Evolutionary conservation across 2,113 vertebrate genomes (phyloP).

Genomic region (Urocynchramus pylzowi): DNA sequence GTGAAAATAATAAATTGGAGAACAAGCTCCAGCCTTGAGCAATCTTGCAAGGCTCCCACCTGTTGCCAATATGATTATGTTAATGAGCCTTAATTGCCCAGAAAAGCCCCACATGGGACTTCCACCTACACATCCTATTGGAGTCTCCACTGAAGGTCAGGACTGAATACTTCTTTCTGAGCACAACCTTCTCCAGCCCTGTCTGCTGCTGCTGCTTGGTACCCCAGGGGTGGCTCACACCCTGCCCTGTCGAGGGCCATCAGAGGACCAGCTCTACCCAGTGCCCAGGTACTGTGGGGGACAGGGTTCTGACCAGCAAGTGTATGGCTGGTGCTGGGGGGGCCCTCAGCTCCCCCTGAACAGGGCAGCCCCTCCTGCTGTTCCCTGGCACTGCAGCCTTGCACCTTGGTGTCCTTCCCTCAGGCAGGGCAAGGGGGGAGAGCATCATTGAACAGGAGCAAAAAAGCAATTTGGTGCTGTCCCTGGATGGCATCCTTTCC

Average conservation of each 20-base stretch:
- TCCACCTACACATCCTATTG: not conserved
- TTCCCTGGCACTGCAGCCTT: not conserved
- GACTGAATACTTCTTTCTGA: rapidly evolving
- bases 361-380: not conserved
- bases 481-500: not conserved
- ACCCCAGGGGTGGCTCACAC: rapidly evolving
- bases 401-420: rapidly evolving
- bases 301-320: not conserved
- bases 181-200: rapidly evolving
- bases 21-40: not conserved
- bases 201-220: not conserved
- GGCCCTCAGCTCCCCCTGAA: not conserved
- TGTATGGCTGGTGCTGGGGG: rapidly evolving
- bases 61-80: not conserved
- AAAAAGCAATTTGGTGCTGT: not conserved
- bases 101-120: not conserved
- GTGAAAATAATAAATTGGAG: not conserved
- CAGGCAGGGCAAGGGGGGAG: too few relatives aligned
- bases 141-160: not conserved
- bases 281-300: not conserved
- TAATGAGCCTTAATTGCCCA: not conserved
- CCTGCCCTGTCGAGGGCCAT: rapidly evolving
- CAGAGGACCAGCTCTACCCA: rapidly evolving
- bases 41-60: not conserved
- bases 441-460: not conserved